Percentiles rank a stretch among this genome's conserved stretches.
Conservation (phyloP, 2,113 vertebrate species). For the Heteronetta atricapilla region DNA sequence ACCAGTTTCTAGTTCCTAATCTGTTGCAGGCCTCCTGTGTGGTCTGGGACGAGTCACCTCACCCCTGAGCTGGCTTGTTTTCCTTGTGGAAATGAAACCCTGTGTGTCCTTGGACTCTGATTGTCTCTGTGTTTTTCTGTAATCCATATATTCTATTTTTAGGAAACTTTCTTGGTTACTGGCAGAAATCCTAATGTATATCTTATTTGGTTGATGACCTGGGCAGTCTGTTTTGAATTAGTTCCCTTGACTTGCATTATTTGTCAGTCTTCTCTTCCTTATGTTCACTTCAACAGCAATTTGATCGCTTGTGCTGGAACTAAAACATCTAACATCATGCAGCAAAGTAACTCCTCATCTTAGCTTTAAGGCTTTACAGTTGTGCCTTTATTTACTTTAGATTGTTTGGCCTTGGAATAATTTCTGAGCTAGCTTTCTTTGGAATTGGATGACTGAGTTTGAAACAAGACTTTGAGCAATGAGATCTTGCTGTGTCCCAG, state of each 20-base stretch:
- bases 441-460: neutral
- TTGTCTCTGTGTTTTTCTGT: neutral
- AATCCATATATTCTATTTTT: neutral
- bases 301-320: neutral
- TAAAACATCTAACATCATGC: neutral
- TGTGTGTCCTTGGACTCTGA: neutral
- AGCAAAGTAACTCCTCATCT: neutral
- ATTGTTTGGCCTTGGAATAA: neutral
- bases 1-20: neutral
- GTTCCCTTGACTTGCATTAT: neutral
- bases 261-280: neutral
- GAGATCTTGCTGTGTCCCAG: neutral
- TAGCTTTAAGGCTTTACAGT: neutral
- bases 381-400: neutral
- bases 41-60: neutral
- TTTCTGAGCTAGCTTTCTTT: neutral
- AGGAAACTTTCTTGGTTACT: neutral
- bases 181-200: neutral
- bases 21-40: neutral
- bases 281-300: neutral
- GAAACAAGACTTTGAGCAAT: neutral
- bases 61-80: neutral
- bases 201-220: neutral
- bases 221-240: neutral
- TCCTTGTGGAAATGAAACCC: neutral